Conservation (phyloP, 2,797 vertebrate genomes). For the Gymnodraco acuticeps region DNA sequence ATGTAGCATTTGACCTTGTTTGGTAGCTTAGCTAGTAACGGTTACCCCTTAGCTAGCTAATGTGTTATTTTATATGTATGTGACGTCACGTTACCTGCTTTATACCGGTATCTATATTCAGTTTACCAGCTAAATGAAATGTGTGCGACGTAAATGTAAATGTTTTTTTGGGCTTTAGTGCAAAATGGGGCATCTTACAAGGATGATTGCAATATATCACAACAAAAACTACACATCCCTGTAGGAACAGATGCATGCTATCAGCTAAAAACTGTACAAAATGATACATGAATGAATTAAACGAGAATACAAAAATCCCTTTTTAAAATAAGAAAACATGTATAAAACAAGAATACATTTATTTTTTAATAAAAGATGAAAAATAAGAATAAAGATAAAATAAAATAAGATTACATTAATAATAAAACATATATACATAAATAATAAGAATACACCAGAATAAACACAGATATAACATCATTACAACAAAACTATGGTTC, state of each 20-base stretch:
- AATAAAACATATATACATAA: no score
- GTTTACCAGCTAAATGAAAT: background rate
- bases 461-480: no score
- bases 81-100: background rate
- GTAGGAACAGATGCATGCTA: background rate
- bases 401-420: no score
- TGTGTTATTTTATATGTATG: background rate
- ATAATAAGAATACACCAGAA: no score
- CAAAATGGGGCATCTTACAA: background rate
- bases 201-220: conserved; percentile 29
- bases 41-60: conserved; percentile 30
- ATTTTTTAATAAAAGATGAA: no score
- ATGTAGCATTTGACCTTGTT: conserved; percentile 13
- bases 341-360: no score
- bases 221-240: background rate
- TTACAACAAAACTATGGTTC: background rate
- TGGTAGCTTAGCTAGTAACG: conserved; percentile 37
- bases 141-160: fast-evolving
- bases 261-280: no score
- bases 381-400: no score
- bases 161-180: background rate
- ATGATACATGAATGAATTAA: no score
- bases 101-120: background rate
- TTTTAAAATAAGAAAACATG: no score
- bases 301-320: no score